These are phyloP conservation scores for Tetramorium bicarinatum DNA, from an alignment of 2,888 invertebrate species.

Conservation along the genomic window DNA sequence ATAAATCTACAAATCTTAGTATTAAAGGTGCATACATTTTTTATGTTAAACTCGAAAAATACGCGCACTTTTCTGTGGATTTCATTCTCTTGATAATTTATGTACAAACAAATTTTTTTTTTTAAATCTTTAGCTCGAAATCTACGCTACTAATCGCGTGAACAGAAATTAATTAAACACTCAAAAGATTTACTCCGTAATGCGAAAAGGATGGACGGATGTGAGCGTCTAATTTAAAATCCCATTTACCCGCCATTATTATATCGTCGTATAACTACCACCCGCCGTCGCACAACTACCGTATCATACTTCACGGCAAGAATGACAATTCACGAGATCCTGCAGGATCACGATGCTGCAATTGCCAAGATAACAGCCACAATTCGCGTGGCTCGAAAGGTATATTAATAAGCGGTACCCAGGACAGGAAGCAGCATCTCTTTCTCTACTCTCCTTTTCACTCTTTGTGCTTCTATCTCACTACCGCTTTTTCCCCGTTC, in stretches of 20 bases:
- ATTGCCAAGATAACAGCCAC: conserved; percentile 23
- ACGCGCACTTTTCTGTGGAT: neutral
- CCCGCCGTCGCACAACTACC: neutral
- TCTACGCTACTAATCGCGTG: neutral
- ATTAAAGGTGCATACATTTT: neutral
- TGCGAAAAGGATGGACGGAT: neutral
- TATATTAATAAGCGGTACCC: conserved; percentile 50
- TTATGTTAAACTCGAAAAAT: neutral
- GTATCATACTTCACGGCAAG: conserved; percentile 1
- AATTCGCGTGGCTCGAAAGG: conserved; percentile 39
- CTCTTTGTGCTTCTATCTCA: conserved; percentile 11
- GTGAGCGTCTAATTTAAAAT: conserved; percentile 30
- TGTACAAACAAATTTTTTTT: neutral
- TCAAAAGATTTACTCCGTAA: neutral
- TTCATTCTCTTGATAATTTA: neutral
- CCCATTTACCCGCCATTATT: neutral
- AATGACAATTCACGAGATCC: conserved; percentile 34
- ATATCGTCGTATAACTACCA: conserved; percentile 3
- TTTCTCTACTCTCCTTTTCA: neutral
- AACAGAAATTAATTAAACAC: conserved; percentile 1
- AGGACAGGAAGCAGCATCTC: conserved; percentile 24
- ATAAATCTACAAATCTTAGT: neutral
- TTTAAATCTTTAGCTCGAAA: neutral
- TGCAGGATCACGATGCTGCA: conserved; percentile 22
- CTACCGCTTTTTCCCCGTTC: conserved; percentile 48